Evolutionary conservation across 2,888 invertebrate species (phyloP), one percentile per base, ranked within the genome.

Genomic region (Ernsta delagoae): DNA sequence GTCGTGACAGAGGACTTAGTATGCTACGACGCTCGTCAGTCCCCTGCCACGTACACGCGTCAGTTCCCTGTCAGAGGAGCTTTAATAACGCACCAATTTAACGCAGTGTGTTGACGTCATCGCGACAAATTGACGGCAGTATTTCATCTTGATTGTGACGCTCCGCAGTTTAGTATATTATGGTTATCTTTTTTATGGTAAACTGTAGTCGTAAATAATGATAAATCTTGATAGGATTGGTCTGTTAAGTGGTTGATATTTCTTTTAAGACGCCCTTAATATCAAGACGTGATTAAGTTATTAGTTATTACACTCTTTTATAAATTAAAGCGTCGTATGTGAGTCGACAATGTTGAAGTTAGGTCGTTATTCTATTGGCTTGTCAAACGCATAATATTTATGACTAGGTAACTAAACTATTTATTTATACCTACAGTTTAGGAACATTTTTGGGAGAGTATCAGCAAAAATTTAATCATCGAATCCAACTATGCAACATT

Each of bases 361-460:
- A 24, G 24, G 24, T 24, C 24, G 24, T 24, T 24, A 24, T 24
- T 24, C 24, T 24, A 24, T 24, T 24, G 24, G 24, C 24, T 24
- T 24, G 1, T 48, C 84, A 85, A 80, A 84, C 83, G 83, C 90
- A 89, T 92, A 91, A 91, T 86, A 90, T 90, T 90, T 89, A 90
- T 87, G 88, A 86, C 86, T n/a, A n/a, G n/a, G n/a, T 83, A 90
- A 90, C 82, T 86, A 39, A 36, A 36, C 6, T 36, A 36, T 5
- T 36, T 36, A 36, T 5, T 36, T 36, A 36, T 3, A 36, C 36
- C 1, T 24, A 1, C 3, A 24, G 24, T 24, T 24, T 24, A 24
- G 24, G 3, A 3, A 24, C 24, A 24, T 24, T 24, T 24, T 24
- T 24, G 3, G 24, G 24, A 24, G 24, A 24, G 24, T 24, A 24